Conservation (phyloP, 2,113 vertebrate genomes). For the Montifringilla adamsi region DNA sequence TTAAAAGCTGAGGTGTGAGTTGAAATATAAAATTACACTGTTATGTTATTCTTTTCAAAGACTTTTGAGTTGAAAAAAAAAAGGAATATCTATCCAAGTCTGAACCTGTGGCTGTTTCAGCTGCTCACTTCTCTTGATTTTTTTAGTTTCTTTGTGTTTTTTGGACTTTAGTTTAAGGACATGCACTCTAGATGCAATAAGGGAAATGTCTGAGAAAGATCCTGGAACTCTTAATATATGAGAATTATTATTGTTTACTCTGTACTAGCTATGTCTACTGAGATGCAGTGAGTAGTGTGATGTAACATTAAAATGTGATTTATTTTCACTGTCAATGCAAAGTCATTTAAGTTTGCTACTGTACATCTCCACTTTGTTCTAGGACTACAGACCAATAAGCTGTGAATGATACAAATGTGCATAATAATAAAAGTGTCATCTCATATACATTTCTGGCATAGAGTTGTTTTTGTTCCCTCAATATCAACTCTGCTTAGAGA, state of each 20-base stretch:
- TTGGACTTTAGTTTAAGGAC: background rate
- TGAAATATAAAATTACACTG: background rate
- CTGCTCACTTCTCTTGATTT: background rate
- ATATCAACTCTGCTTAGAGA: background rate
- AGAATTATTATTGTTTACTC: background rate
- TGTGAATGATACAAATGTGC: constrained; percentile 25
- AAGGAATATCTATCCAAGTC: background rate
- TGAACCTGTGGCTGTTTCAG: background rate
- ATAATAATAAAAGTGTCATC: constrained; percentile 31
- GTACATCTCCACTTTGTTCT: background rate
- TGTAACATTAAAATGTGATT: constrained; percentile 23
- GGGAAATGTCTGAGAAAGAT: background rate
- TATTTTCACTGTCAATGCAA: constrained; percentile 7
- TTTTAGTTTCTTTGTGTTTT: background rate
- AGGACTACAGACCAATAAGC: constrained; percentile 4
- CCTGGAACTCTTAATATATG: background rate
- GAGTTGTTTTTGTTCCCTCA: background rate
- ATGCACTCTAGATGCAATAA: background rate
- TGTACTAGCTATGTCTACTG: background rate
- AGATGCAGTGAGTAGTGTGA: background rate
- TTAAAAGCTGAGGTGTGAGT: background rate
- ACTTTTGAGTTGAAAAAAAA: background rate
- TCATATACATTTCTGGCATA: background rate
- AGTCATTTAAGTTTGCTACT: background rate
- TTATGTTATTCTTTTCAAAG: background rate